Conservation (phyloP, 2,888 invertebrate genomes). For the Tridacna gigas region DNA sequence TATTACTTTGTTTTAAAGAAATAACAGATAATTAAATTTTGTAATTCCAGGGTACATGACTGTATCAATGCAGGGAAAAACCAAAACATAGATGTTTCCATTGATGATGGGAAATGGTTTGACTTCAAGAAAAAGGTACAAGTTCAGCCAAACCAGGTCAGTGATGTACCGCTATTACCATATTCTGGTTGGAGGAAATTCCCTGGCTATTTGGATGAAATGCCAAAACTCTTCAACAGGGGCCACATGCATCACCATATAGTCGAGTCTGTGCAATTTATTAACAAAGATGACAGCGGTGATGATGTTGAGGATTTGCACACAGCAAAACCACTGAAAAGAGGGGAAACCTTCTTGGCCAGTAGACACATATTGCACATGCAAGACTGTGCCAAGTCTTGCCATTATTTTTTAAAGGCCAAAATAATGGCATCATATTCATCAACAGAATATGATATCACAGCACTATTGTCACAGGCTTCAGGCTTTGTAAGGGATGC, state of each 20-base stretch:
- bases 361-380: not conserved
- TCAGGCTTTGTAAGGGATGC: conserved; percentile 25
- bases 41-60: too few relatives aligned
- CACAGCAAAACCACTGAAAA: not conserved
- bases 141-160: not conserved
- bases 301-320: conserved; percentile 2
- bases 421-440: too few relatives aligned
- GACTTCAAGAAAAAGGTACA: not conserved
- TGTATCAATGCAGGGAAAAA: too few relatives aligned
- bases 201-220: conserved; percentile 18
- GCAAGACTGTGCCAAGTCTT: not conserved
- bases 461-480: too few relatives aligned
- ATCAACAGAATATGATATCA: too few relatives aligned
- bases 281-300: conserved; percentile 36
- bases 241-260: conserved; percentile 56
- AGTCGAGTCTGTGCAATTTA: conserved; percentile 50
- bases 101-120: not conserved
- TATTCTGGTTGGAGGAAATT: conserved; percentile 35
- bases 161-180: conserved; percentile 29
- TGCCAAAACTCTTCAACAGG: conserved; percentile 32
- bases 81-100: too few relatives aligned
- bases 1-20: too few relatives aligned
- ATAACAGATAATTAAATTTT: too few relatives aligned
- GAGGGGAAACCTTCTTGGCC: not conserved
- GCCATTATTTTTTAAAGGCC: conserved; percentile 17